Percentiles rank a stretch among this genome's conserved stretches.
Conservation (phyloP, 2,113 vertebrate species). For the Crotalus helleri region DNA sequence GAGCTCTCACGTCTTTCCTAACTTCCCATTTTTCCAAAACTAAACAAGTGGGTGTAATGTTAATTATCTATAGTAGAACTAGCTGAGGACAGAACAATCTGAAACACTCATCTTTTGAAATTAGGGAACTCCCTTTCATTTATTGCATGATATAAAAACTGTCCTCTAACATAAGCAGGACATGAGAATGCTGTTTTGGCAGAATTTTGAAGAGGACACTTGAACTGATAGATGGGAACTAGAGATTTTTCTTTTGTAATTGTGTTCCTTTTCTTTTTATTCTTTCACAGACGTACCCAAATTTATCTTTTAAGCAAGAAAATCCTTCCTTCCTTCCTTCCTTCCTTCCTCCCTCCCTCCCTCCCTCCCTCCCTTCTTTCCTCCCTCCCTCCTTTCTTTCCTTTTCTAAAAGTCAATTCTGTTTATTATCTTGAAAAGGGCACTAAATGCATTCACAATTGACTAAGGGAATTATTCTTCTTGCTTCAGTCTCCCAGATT, state of each 20-base stretch:
- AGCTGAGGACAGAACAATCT: neutral
- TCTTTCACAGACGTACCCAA: neutral
- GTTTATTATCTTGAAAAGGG: slow-evolving; percentile 56
- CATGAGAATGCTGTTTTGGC: neutral
- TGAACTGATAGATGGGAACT: neutral
- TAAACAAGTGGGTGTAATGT: neutral
- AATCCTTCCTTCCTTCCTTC: neutral
- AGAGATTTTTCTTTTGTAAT: neutral
- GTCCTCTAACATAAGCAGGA: neutral
- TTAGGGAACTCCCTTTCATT: no score
- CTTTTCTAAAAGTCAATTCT: slow-evolving; percentile 38
- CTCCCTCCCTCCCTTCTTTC: neutral
- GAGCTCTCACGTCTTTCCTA: neutral
- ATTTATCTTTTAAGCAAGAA: neutral
- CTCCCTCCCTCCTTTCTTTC: neutral
- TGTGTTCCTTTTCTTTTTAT: neutral
- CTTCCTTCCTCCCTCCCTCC: neutral
- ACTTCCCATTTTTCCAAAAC: neutral
- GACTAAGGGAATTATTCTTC: slow-evolving; percentile 31
- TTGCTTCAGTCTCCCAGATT: slow-evolving; percentile 40
- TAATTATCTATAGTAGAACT: neutral
- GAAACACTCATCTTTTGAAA: neutral
- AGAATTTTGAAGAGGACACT: neutral
- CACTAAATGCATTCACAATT: slow-evolving; percentile 47
- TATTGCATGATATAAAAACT: neutral